Evolutionary conservation across 2,888 invertebrate species (phyloP).

Genomic region (Silvanus unidentatus): DNA sequence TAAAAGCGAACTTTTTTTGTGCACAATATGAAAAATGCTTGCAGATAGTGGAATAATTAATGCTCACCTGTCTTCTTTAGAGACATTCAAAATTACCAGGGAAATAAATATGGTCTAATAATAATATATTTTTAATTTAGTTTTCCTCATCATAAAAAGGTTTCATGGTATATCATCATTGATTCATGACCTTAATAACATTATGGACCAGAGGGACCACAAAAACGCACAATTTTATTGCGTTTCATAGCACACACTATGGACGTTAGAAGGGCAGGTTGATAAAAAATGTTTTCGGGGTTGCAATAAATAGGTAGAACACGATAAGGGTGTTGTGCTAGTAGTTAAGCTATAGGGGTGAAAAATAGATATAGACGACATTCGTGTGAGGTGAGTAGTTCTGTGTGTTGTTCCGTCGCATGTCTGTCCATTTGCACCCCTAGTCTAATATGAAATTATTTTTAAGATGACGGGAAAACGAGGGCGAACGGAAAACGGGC

Average conservation of each 20-base stretch:
- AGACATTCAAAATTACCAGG: no score
- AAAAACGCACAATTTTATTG: conserved; percentile 2
- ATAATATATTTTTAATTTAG: no score
- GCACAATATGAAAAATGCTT: no score
- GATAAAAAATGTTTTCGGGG: conserved; percentile 5
- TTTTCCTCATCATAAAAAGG: no score
- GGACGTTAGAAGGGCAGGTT: not conserved
- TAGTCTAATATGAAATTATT: not conserved
- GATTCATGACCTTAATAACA: not conserved
- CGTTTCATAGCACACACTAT: not conserved
- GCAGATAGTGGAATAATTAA: no score
- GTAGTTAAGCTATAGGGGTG: conserved; percentile 1
- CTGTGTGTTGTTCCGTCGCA: no score
- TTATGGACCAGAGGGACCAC: not conserved
- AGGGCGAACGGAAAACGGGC: no score
- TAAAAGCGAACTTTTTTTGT: no score
- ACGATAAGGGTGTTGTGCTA: not conserved
- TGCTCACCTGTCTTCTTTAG: no score
- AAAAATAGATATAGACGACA: not conserved
- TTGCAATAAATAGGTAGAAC: conserved; percentile 4
- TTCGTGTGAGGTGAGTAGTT: not conserved
- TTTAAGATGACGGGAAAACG: not conserved
- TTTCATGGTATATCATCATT: not conserved
- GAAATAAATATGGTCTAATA: no score
- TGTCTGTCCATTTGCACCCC: no score